Evolutionary conservation across 2,113 vertebrate genomes (phyloP).

Genomic region (Neolamprologus fasciatus): DNA sequence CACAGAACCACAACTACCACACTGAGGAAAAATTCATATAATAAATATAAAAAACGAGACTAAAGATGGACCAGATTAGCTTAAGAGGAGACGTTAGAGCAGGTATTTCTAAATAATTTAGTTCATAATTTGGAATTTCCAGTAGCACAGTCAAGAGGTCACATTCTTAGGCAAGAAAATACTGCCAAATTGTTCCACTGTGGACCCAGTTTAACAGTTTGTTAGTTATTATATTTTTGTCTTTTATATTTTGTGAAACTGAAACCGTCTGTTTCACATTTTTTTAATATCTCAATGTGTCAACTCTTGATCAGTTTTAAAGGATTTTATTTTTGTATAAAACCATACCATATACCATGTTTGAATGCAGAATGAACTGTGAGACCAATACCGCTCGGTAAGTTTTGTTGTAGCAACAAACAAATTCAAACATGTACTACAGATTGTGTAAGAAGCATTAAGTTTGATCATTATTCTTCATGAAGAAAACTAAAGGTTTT

Average conservation of each 20-base stretch:
- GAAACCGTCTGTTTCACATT: background rate
- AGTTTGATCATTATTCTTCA: background rate
- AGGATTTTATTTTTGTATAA: background rate
- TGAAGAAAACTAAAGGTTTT: background rate
- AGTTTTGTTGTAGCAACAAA: background rate
- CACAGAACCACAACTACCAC: background rate
- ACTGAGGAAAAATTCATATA: background rate
- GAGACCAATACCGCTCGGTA: accelerated
- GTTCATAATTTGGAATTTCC: background rate
- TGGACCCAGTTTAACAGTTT: background rate
- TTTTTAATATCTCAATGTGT: background rate
- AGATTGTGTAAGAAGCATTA: background rate
- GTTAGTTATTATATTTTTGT: background rate
- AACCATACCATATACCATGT: background rate
- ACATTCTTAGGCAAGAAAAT: background rate
- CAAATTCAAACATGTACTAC: background rate
- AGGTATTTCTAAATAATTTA: background rate
- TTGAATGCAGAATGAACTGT: background rate
- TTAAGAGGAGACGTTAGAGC: background rate
- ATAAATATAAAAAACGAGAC: background rate
- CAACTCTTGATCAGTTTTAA: background rate
- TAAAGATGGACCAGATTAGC: background rate
- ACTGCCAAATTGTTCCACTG: background rate
- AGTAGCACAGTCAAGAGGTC: background rate
- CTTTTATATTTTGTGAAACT: background rate